Base-by-base conservation (phyloP, 30 jellyfish, hydroid and myxozoan genomes). In the Hydractinia echinata region DNA sequence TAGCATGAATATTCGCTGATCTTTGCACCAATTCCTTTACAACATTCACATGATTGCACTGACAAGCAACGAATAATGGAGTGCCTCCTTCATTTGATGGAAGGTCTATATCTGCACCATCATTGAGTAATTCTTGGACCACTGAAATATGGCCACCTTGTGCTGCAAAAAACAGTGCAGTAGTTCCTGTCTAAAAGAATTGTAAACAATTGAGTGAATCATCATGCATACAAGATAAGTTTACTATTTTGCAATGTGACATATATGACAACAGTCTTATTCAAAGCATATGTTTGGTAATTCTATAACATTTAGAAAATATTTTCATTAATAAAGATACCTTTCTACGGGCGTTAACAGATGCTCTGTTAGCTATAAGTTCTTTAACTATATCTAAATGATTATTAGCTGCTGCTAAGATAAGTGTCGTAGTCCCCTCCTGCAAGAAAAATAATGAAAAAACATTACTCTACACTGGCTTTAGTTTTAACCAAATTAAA, bases 121-220 rank as follows among this genome's bases (percentile, higher is more conserved):
- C 76, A 69, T 55, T 72, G n/a, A 91, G n/a, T 1, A 91, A 86
- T 67, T 91, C 98, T 68, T 86, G 85, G 54, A 85, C 96, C 48
- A 91, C 90, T 18, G 82, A 55, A 16, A 86, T 49, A 83, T 91
- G 96, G 39, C 95, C 98, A 62, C 96, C 96, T 83, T 91, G 98
- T 56, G 98, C 96, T 58, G 96, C 98, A 83, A 91, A 91, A 69
- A 91, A 91, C n/a, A 91, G 83, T 5, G 98, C 98, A 19, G 98
- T 91, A 16, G 98, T 91, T 48, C 98, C 98, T 7, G 98, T 91
- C 98, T 91, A 77, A 14, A 84, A 77, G 19, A 58, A 11, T n/a
- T 72, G 53, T 19, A 79, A 18, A 55, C 16, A 79, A 79, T 30
- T 30, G 44, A 30, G 44, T 30, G 44, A 30, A 30, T 30, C 44